phyloP scores from a whole-genome alignment of 2,797 vertebrate species.

The Dermochelys coriacea region DNA sequence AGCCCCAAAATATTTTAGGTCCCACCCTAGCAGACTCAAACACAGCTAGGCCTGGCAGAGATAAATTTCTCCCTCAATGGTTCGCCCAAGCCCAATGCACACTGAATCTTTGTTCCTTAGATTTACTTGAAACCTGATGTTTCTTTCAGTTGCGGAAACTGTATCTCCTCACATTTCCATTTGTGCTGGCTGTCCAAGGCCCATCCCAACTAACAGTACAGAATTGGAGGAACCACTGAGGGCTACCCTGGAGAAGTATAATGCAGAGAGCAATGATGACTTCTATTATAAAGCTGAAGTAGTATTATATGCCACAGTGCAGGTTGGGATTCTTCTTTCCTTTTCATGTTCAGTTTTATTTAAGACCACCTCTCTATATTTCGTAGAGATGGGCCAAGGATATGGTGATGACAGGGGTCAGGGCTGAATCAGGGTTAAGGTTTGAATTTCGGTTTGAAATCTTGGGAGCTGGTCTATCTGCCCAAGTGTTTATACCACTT shows the following conservation, averaged over 20 bases:
- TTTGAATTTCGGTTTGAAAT: neutral
- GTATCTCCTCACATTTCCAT: rapidly evolving
- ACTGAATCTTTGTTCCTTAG: neutral
- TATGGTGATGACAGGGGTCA: neutral
- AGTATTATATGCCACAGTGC: constrained; percentile 52
- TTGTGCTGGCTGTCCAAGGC: constrained; percentile 31
- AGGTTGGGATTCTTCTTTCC: constrained; percentile 70
- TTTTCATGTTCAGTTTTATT: neutral
- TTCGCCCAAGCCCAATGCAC: neutral
- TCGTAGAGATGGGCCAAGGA: neutral
- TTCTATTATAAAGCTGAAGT: constrained; percentile 72
- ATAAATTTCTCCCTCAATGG: neutral
- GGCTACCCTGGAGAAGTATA: constrained; percentile 70
- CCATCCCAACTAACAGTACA: constrained; percentile 50
- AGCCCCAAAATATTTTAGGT: neutral
- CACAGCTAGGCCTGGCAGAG: rapidly evolving
- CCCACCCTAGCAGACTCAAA: neutral
- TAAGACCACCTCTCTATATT: neutral
- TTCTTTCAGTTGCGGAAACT: constrained; percentile 38
- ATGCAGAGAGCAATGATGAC: constrained; percentile 32
- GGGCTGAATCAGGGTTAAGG: neutral
- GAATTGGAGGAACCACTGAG: constrained; percentile 62
- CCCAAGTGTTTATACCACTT: neutral
- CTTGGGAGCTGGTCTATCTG: neutral
- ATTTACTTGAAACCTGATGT: neutral